Evolutionary conservation across 2,888 invertebrate genomes (phyloP), one percentile per base, ranked within the genome.

Genomic region (Quadriops clusia): DNA sequence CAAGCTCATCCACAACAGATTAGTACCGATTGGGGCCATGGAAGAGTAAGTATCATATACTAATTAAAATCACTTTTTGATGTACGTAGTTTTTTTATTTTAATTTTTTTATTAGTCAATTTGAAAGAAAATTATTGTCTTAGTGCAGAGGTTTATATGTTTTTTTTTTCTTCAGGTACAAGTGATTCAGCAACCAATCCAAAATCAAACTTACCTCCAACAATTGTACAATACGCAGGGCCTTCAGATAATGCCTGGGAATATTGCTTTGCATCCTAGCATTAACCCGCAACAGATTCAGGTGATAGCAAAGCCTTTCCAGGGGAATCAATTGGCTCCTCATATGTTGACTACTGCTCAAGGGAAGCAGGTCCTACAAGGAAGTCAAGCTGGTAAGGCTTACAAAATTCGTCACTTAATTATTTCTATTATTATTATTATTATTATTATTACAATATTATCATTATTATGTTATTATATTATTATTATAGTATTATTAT

Each of bases 231-330:
- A 82, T 53, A 72, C 81, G 0, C 85, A 81, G 50, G 83, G 79
- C 0, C 76, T 78, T 15, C 59, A 89, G 36, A 58, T 90, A 14
- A 83, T 89, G 74, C 84, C 85, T 0, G 75, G 85, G 2, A 80
- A 80, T 54, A 73, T 82, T 38, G 73, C 77, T 2, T 67, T 86
- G 5, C 70, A 87, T 54, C 78, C 83, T 3, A 72, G 78, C 15
- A 71, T 82, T 47, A 82, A 80, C 54, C 77, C 80, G 1, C 77
- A 78, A 32, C 78, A 79, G 39, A 81, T 84, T 49, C 82, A 82
- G 69, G 81, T 86, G 34, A 85, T 87, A 39, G 74, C 86, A 14
- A 89, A 89, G 53, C 80, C 85, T 3, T 86, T 86, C 56, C 85
- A 84, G 56, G 76, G 83, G 24, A 78, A 77, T 44, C 78, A 80